Evolutionary conservation across 2,113 vertebrate species (phyloP), one percentile per base, ranked within the genome.

Genomic region (Phasianus colchicus): DNA sequence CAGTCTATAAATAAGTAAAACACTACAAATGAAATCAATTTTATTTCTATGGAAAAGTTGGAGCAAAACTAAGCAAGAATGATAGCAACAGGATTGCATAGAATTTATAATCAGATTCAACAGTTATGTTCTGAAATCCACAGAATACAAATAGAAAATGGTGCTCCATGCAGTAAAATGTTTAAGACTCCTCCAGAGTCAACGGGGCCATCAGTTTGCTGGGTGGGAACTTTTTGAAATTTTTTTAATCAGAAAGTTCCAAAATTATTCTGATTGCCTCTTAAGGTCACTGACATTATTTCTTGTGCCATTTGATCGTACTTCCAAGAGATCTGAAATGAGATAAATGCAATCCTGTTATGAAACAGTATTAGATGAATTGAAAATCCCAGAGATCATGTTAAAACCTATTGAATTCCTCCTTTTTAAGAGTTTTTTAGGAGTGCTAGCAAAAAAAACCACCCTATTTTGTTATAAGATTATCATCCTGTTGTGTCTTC

Each of bases 1-100:
- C 29, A 42, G 40, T 80, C 69, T 61, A 83, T 84, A 83, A 90
- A 92, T 83, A 84, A 87, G 42, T 84, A 84, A 84, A 90, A 84
- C 13, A 61, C 45, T 80, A 52, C 40, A 83, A 84, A 75, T 80
- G 72, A 64, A 88, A 85, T 72, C 42, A 85, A 69, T 85, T 52
- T 82, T 82, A 5, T 42, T 67, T 77, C 61, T 69, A 36, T 34
- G 70, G 65, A 50, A 82, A 88, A 63, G 43, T 69, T 19, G 0
- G 67, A 60, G 38, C 22, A 64, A 90, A 57, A 67, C 15, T 42
- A 74, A 92, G 19, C 60, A 76, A 67, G 54, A 69, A 64, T 42
- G 48, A 64, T 54, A 48, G 25, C n/a, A 81, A 38, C 14, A 76
- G 16, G 13, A 30, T 6, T 54, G 71, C 45, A 21, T 1, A 38